These are phyloP conservation scores for Sarcophaga variegata DNA, from an alignment of 2,888 invertebrate genomes.

Conservation along the genomic window DNA sequence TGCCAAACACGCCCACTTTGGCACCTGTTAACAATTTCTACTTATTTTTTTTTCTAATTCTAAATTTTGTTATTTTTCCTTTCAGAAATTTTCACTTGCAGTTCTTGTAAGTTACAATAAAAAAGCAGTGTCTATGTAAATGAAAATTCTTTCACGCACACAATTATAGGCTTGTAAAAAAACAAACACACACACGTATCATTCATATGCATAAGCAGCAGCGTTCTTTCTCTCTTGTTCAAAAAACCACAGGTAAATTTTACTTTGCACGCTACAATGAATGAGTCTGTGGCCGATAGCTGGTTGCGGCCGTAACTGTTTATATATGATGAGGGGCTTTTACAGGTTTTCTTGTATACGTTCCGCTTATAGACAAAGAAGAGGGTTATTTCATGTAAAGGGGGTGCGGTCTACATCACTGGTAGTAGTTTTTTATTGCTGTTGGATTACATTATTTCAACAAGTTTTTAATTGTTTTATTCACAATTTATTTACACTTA, in stretches of 20 bases:
- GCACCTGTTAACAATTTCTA: constrained; percentile 60
- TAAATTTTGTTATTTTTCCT: background rate
- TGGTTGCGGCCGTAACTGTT: constrained; percentile 46
- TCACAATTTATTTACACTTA: background rate
- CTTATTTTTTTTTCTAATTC: background rate
- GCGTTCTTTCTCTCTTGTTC: background rate
- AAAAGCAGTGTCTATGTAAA: constrained; percentile 36
- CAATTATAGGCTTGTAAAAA: constrained; percentile 6
- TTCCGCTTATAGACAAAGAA: constrained; percentile 38
- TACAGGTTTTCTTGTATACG: constrained; percentile 41
- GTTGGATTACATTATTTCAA: constrained; percentile 38
- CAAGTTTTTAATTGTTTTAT: constrained; percentile 36
- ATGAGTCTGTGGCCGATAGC: constrained; percentile 38
- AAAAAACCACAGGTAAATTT: constrained; percentile 44
- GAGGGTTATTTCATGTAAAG: constrained; percentile 37
- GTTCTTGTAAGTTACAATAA: background rate
- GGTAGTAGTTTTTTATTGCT: constrained; percentile 32
- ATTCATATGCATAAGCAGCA: constrained; percentile 1
- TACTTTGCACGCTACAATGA: constrained; percentile 36
- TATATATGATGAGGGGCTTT: constrained; percentile 22
- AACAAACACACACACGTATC: constrained; percentile 17
- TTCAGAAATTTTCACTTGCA: constrained; percentile 38
- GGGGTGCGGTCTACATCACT: constrained; percentile 55
- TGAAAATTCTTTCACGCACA: constrained; percentile 62
- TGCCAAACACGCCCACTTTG: constrained; percentile 58